Conservation (phyloP, 2,797 vertebrate species). For the Fringilla coelebs region DNA sequence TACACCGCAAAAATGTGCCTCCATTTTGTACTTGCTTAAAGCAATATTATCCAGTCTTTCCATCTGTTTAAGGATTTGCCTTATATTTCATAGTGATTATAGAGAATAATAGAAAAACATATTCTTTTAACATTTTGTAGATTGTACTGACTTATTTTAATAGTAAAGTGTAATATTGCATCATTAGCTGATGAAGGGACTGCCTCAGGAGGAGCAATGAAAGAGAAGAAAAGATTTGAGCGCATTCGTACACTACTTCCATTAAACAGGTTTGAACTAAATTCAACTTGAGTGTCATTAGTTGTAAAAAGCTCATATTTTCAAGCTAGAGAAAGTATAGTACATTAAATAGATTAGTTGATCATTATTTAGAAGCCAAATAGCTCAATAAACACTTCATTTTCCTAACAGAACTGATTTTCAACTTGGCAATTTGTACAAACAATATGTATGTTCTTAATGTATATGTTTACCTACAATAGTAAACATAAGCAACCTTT, state of each 20-base stretch:
- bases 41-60: conserved; percentile 22
- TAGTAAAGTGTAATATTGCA: neutral
- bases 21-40: conserved; percentile 45
- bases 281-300: neutral
- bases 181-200: conserved; percentile 17
- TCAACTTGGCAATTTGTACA: conserved; percentile 4
- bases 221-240: neutral
- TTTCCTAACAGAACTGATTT: conserved; percentile 20
- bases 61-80: conserved; percentile 42
- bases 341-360: neutral
- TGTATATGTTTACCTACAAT: conserved; percentile 52
- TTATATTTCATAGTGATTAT: conserved; percentile 28
- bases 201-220: neutral
- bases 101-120: neutral
- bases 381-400: neutral
- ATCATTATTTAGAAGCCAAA: neutral
- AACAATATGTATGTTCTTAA: conserved; percentile 44
- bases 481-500: conserved; percentile 68
- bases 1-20: neutral
- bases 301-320: neutral
- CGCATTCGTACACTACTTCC: neutral
- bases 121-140: neutral
- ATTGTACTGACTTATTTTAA: neutral
- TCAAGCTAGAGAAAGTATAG: neutral
- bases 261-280: conserved; percentile 17